These are phyloP conservation scores for Diadegma fenestrale DNA, from an alignment of 2,888 invertebrate genomes.

Conservation along the genomic window DNA sequence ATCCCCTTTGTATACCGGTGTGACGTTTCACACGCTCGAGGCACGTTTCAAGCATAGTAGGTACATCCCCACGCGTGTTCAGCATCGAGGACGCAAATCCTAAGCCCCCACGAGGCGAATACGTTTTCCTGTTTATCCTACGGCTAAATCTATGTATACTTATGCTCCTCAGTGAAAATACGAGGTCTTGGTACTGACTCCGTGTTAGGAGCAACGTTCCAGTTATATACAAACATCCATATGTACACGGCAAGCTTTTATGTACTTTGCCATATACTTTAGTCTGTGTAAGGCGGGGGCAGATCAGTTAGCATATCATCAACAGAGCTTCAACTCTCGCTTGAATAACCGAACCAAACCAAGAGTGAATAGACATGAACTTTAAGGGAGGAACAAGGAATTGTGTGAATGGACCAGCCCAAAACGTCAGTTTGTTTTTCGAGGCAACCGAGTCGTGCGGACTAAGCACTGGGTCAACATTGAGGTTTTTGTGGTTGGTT, in stretches of 20 bases:
- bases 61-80: constrained; percentile 15
- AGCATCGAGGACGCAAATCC: constrained; percentile 33
- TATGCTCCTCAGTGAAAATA: constrained; percentile 54
- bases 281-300: neutral
- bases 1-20: constrained; percentile 53
- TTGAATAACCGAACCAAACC: neutral
- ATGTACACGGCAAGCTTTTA: neutral
- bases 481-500: neutral
- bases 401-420: constrained; percentile 1
- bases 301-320: constrained; percentile 45
- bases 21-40: constrained; percentile 65
- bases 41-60: constrained; percentile 49
- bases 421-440: neutral
- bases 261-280: constrained; percentile 9
- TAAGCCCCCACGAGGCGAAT: constrained; percentile 59
- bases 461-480: neutral
- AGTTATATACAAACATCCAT: neutral
- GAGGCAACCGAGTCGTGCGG: neutral
- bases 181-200: constrained; percentile 17
- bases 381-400: constrained; percentile 4
- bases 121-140: constrained; percentile 65
- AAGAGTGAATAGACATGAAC: constrained; percentile 9
- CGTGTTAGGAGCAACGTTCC: constrained; percentile 15
- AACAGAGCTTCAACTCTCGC: constrained; percentile 9
- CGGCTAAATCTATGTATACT: constrained; percentile 59